Percentiles rank a stretch among this genome's conserved stretches.
Evolutionary conservation across 2,888 invertebrate genomes (phyloP).

Genomic region (Incurvaria masculella): DNA sequence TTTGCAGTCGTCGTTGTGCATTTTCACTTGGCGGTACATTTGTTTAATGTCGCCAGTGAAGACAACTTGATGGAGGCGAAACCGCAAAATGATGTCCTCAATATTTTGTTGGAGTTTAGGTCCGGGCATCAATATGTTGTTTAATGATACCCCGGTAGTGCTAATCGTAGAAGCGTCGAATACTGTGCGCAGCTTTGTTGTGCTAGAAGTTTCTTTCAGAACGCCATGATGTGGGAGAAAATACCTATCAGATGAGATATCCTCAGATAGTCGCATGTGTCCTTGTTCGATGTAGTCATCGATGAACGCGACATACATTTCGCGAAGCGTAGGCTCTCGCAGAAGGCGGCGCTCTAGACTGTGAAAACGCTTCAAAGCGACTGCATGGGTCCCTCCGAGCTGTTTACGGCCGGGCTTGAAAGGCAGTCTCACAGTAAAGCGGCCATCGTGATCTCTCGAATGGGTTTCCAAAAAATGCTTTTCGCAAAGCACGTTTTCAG

Average conservation of each 20-base stretch:
- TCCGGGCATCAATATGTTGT: slow-evolving; percentile 14
- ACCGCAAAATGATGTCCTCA: slow-evolving; percentile 15
- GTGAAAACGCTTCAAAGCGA: slow-evolving; percentile 5
- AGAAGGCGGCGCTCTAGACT: slow-evolving; percentile 5
- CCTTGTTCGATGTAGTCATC: neutral
- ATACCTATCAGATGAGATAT: neutral
- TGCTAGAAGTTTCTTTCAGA: slow-evolving; percentile 6
- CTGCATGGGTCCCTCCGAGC: neutral
- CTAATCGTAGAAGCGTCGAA: slow-evolving; percentile 8
- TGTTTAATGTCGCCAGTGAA: slow-evolving; percentile 18
- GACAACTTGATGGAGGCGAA: slow-evolving; percentile 13
- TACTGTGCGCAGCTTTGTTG: slow-evolving; percentile 11
- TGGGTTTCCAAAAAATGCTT: slow-evolving; percentile 9
- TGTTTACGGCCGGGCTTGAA: neutral
- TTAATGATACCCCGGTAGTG: slow-evolving; percentile 7
- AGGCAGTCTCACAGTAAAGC: slow-evolving; percentile 3
- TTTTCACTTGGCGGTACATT: slow-evolving; percentile 16
- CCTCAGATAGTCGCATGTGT: neutral
- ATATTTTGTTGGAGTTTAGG: slow-evolving; percentile 15
- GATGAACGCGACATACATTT: neutral
- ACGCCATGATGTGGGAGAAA: slow-evolving; percentile 12
- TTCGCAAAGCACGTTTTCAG: slow-evolving; percentile 10
- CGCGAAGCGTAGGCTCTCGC: neutral
- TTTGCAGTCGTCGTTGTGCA: slow-evolving; percentile 12
- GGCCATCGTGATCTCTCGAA: slow-evolving; percentile 5